Evolutionary conservation across 2,888 invertebrate genomes (phyloP).

Genomic region (Hydriomena furcata): DNA sequence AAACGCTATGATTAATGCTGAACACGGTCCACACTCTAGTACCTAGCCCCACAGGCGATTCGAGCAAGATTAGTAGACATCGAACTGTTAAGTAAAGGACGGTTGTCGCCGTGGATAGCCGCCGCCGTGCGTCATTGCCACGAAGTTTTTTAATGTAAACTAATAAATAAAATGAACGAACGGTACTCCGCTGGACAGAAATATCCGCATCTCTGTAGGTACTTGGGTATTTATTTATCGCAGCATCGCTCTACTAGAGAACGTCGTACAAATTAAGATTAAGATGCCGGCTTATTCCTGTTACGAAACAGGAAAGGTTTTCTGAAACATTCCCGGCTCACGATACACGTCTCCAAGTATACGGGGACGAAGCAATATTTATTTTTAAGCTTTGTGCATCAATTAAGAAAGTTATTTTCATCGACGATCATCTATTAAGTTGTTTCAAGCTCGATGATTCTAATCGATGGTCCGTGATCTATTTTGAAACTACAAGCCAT

Average conservation of each 20-base stretch:
- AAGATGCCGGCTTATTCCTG: slow-evolving; percentile 48
- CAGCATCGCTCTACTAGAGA: slow-evolving; percentile 38
- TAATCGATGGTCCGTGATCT: slow-evolving; percentile 25
- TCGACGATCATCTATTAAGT: slow-evolving; percentile 35
- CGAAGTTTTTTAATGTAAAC: slow-evolving; percentile 52
- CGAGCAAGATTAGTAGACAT: slow-evolving; percentile 82
- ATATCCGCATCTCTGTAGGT: slow-evolving; percentile 56
- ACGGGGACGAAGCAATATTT: slow-evolving; percentile 22
- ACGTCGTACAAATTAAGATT: slow-evolving; percentile 54
- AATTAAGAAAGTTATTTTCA: slow-evolving; percentile 37
- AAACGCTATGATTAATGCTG: slow-evolving; percentile 25
- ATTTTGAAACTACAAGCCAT: slow-evolving; percentile 34
- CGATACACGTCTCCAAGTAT: slow-evolving; percentile 24
- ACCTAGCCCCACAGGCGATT: slow-evolving; percentile 76
- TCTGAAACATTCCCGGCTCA: slow-evolving; percentile 26
- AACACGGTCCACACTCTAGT: slow-evolving; percentile 66
- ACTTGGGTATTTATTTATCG: slow-evolving; percentile 39
- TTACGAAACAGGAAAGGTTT: slow-evolving; percentile 45
- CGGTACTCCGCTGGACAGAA: slow-evolving; percentile 65
- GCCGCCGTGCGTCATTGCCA: slow-evolving; percentile 76
- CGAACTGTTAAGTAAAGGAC: slow-evolving; percentile 64
- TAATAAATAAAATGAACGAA: slow-evolving; percentile 58
- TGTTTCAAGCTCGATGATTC: slow-evolving; percentile 33
- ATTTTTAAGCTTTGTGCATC: slow-evolving; percentile 31
- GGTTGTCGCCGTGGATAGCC: slow-evolving; percentile 58